These are phyloP conservation scores for Leptinotarsa haldemani DNA, from an alignment of 2,888 invertebrate genomes.

Conservation along the genomic window DNA sequence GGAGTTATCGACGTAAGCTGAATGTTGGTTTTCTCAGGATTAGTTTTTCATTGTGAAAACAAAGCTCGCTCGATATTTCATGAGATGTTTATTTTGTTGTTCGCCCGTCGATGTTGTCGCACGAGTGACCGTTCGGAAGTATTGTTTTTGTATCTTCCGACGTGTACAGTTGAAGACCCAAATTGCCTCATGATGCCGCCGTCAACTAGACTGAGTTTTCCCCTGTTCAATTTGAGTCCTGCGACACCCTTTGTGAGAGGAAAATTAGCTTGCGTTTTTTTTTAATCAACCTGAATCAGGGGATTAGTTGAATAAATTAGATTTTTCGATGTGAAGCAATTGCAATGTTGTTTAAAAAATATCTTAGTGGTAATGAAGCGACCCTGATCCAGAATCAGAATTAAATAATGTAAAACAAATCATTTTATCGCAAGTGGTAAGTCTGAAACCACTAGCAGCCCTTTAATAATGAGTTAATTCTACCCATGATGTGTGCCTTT, in stretches of 20 bases:
- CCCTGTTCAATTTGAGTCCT: not conserved
- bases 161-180: not conserved
- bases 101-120: conserved; percentile 25
- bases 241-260: not conserved
- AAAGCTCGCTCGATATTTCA: conserved; percentile 29
- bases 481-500: no score
- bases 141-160: conserved; percentile 10
- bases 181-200: conserved; percentile 1
- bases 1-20: conserved; percentile 37
- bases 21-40: conserved; percentile 42
- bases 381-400: no score
- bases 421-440: no score
- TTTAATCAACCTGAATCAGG: not conserved
- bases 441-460: no score
- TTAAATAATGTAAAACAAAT: no score
- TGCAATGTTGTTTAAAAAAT: not conserved
- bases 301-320: conserved; percentile 2
- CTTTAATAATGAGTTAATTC: no score
- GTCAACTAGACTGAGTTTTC: conserved; percentile 13
- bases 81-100: conserved; percentile 38
- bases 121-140: conserved; percentile 11
- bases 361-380: no score
- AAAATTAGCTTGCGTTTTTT: not conserved
- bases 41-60: conserved; percentile 42
- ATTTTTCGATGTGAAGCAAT: not conserved